A percentile compares a stretch with the other conserved stretches of the same genome.
These are phyloP conservation scores for Drosophila paulistorum DNA, from an alignment of 1,140 invertebrate genomes.

Conservation along the genomic window DNA sequence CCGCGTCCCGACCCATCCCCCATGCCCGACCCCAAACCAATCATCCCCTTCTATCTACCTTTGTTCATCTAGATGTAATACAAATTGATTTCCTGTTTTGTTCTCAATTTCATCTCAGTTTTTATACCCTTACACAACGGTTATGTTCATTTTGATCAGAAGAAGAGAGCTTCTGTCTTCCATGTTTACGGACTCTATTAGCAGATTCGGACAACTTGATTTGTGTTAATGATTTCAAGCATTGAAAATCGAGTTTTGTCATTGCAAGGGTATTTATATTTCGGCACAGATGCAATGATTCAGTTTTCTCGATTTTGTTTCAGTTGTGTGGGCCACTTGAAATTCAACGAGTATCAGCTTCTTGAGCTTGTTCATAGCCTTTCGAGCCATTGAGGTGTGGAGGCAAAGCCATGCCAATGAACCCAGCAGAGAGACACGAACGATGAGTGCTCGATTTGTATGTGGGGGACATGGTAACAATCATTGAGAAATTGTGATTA, in stretches of 20 bases:
- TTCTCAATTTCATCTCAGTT: background rate
- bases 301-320: background rate
- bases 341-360: slow-evolving; percentile 11
- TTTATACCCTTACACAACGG: too few relatives aligned
- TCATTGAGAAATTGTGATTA: background rate
- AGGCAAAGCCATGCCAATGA: slow-evolving; percentile 33
- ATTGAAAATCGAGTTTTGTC: background rate
- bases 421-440: slow-evolving; percentile 1
- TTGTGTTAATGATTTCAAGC: too few relatives aligned
- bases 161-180: too few relatives aligned
- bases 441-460: background rate
- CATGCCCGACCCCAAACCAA: too few relatives aligned
- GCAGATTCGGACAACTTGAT: too few relatives aligned
- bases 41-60: background rate
- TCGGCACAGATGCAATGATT: background rate
- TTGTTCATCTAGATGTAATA: slow-evolving; percentile 28
- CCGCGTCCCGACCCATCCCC: too few relatives aligned
- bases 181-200: too few relatives aligned
- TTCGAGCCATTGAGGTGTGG: slow-evolving; percentile 20
- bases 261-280: background rate
- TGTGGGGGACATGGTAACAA: background rate
- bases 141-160: too few relatives aligned
- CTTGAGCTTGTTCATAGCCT: slow-evolving; percentile 6
- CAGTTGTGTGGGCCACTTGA: background rate
- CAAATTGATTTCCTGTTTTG: slow-evolving; percentile 39